These are phyloP conservation scores for Loris lydekkerianus DNA, from an alignment of 2,797 vertebrate genomes.

Conservation along the genomic window DNA sequence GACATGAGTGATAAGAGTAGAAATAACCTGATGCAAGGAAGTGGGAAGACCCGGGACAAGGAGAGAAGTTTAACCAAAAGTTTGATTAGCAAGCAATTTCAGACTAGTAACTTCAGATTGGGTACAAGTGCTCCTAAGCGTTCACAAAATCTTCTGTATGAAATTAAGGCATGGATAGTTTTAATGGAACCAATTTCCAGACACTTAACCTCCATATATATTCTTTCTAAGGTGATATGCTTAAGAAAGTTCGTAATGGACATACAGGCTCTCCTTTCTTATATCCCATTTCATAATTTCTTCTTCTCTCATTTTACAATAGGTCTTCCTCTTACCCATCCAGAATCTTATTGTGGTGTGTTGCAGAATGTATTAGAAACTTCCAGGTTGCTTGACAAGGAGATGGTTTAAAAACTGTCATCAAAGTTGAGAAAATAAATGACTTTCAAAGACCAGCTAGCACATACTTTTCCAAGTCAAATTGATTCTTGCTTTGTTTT, in stretches of 20 bases:
- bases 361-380: neutral
- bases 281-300: conserved; percentile 9
- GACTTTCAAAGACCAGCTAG: conserved; percentile 1
- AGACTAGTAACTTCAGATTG: neutral
- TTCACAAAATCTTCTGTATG: neutral
- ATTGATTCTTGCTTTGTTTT: conserved; percentile 56
- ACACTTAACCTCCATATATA: neutral
- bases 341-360: neutral
- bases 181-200: neutral
- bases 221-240: conserved; percentile 45
- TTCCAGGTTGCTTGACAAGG: conserved; percentile 11
- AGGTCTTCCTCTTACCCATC: neutral
- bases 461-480: conserved; percentile 31
- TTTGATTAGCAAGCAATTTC: conserved; percentile 20
- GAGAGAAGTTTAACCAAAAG: conserved; percentile 13
- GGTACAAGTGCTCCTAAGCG: neutral
- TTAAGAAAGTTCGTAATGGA: conserved; percentile 1
- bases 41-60: neutral
- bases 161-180: neutral
- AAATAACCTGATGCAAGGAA: conserved; percentile 39
- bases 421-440: conserved; percentile 14
- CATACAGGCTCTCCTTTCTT: neutral
- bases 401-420: conserved; percentile 35
- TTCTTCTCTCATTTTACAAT: conserved; percentile 6
- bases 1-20: conserved; percentile 8